A percentile compares a stretch with the other conserved stretches of the same genome.
phyloP scores from a whole-genome alignment of 2,797 vertebrate species.

The Columba guinea region DNA sequence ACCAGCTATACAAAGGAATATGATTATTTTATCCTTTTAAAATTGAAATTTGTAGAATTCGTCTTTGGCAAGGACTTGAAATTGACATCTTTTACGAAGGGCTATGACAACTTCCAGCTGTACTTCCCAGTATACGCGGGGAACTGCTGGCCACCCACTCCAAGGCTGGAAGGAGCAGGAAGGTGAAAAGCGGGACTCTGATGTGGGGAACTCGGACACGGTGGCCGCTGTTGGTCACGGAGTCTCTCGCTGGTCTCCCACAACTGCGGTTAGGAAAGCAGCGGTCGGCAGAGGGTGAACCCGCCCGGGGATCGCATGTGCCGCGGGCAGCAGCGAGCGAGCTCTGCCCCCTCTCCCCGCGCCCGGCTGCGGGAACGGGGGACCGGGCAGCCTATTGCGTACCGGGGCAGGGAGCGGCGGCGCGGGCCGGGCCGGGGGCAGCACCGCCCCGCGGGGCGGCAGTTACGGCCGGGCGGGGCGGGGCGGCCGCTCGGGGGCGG shows the following conservation, averaged over 20 bases:
- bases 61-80: neutral
- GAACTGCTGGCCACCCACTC: rapidly evolving
- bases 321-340: no score
- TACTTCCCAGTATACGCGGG: neutral
- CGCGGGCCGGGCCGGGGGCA: neutral
- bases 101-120: neutral
- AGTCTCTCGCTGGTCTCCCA: neutral
- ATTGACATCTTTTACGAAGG: neutral
- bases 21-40: neutral
- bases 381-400: no score
- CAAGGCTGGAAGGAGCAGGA: neutral
- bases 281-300: neutral
- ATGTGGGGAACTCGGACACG: rapidly evolving
- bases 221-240: rapidly evolving
- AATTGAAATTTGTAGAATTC: neutral
- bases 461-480: neutral
- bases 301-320: neutral
- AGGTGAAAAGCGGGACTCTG: neutral
- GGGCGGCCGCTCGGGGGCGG: neutral
- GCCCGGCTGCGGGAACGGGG: neutral
- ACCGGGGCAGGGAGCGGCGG: no score
- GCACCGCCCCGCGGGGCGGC: neutral
- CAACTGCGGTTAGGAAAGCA: rapidly evolving
- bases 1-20: neutral
- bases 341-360: no score